Conservation (phyloP, 2,797 vertebrate species). For the Lepilemur ruficaudatus region DNA sequence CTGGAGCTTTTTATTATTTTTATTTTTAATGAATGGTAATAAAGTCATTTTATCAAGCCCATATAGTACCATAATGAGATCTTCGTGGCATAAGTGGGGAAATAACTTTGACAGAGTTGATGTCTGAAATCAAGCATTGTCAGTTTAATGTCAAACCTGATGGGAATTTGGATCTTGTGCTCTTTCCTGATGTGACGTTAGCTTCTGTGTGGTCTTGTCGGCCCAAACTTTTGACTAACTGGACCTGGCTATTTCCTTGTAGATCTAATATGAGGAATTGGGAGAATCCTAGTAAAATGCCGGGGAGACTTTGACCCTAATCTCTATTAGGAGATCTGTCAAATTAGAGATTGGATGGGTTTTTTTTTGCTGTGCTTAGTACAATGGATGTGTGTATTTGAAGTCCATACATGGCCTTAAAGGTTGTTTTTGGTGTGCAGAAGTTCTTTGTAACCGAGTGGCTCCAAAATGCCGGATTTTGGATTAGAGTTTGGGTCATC, state of each 20-base stretch:
- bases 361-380: neutral
- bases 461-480: neutral
- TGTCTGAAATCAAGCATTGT: neutral
- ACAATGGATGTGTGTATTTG: neutral
- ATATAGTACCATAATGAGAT: neutral
- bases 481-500: slow-evolving; percentile 13
- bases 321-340: neutral
- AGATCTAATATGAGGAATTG: neutral
- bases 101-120: neutral
- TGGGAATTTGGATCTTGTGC: neutral
- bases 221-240: neutral
- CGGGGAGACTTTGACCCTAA: neutral
- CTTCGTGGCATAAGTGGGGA: neutral
- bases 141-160: neutral
- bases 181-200: neutral
- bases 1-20: neutral
- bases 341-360: neutral
- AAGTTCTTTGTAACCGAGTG: neutral
- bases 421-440: neutral
- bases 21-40: neutral
- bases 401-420: neutral
- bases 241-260: neutral
- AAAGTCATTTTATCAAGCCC: neutral
- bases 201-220: neutral
- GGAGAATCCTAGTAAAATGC: neutral